phyloP scores from a whole-genome alignment of 2,888 invertebrate species.

The Dichetophora obliterata region DNA sequence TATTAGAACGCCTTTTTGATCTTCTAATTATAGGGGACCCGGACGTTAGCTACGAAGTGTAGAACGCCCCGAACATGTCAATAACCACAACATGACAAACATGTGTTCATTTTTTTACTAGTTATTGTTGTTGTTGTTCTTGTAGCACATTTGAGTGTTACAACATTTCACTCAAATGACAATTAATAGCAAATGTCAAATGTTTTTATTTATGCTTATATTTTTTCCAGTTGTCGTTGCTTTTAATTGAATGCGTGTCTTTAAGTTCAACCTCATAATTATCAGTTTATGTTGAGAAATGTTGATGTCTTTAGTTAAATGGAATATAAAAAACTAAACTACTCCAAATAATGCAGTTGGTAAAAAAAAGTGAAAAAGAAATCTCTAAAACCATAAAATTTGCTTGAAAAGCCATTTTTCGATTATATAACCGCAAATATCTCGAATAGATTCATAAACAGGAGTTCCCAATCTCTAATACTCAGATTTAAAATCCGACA shows the following conservation, averaged over 20 bases:
- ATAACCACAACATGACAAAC: background rate
- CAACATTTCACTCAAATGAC: constrained; percentile 13
- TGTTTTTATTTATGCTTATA: background rate
- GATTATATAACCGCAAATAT: too few species aligned
- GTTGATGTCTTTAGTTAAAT: too few species aligned
- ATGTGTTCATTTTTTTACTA: background rate
- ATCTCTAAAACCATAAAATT: too few species aligned
- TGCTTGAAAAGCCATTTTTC: too few species aligned
- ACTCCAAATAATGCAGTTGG: too few species aligned
- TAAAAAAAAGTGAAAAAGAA: too few species aligned
- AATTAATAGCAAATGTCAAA: constrained; percentile 28
- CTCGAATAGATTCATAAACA: too few species aligned
- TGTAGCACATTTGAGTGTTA: background rate
- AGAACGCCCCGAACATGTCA: background rate
- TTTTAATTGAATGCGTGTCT: constrained; percentile 26
- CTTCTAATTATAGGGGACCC: constrained; percentile 20
- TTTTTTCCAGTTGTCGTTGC: background rate
- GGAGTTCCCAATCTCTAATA: too few species aligned
- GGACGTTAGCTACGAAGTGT: background rate
- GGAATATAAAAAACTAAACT: too few species aligned
- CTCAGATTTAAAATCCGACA: too few species aligned
- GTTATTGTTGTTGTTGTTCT: constrained; percentile 3
- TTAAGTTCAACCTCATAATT: background rate
- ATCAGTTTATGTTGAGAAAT: background rate
- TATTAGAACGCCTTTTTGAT: constrained; percentile 4